These are phyloP conservation scores for Engraulis encrasicolus DNA, from an alignment of 2,113 vertebrate species.

Conservation along the genomic window DNA sequence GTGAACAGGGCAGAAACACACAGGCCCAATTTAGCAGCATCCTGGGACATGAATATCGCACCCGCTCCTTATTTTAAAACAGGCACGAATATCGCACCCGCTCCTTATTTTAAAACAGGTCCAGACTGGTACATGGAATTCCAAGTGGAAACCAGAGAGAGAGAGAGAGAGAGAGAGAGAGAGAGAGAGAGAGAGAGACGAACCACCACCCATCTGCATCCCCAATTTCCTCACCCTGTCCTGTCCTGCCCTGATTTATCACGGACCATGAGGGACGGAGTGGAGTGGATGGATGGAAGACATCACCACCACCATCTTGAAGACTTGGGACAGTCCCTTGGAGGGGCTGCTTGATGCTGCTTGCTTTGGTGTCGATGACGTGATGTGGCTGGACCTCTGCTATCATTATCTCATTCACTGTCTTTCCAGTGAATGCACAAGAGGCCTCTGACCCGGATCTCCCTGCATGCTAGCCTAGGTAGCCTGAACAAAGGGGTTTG, in stretches of 20 bases:
- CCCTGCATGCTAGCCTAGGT: too few species aligned
- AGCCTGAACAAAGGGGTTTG: too few species aligned
- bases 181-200: background rate
- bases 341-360: background rate
- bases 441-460: too few species aligned
- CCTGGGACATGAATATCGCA: constrained; percentile 12
- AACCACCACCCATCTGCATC: background rate
- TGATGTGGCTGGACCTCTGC: background rate
- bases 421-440: too few species aligned
- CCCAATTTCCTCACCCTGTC: background rate
- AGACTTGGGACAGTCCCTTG: constrained; percentile 2
- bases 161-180: background rate
- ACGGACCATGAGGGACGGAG: background rate
- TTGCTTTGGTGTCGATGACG: background rate
- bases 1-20: background rate
- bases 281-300: background rate
- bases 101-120: background rate
- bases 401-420: constrained; percentile 9
- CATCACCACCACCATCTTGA: background rate
- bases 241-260: too few species aligned
- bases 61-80: background rate
- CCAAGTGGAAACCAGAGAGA: constrained; percentile 1
- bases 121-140: background rate
- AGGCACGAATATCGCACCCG: constrained; percentile 1
- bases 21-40: background rate